phyloP scores from a whole-genome alignment of 2,888 invertebrate genomes.

The Cenopis cana region DNA sequence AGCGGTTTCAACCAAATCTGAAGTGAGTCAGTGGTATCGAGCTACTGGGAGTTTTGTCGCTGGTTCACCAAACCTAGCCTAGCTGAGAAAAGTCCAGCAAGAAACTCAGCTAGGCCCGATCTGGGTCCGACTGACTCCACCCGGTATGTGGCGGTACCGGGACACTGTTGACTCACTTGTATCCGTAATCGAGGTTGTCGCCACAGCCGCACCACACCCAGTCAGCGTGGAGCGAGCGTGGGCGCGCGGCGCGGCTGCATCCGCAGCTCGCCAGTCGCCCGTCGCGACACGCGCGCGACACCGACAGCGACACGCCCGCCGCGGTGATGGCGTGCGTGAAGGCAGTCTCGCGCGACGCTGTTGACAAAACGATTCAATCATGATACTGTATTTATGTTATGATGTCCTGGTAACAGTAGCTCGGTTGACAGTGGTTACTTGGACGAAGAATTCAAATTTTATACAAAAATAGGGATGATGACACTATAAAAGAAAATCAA shows the following conservation, averaged over 20 bases:
- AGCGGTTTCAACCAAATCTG: too few relatives aligned
- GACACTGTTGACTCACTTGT: conserved; percentile 94
- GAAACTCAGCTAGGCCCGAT: too few relatives aligned
- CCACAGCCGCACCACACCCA: conserved; percentile 99
- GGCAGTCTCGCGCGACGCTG: conserved; percentile 94
- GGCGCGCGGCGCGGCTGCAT: conserved; percentile 93
- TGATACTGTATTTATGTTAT: conserved; percentile 9
- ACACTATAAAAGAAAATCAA: too few relatives aligned
- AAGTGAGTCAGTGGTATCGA: too few relatives aligned
- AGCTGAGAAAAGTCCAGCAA: too few relatives aligned
- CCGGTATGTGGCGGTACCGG: too few relatives aligned
- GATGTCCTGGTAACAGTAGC: neutral
- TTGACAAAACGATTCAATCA: conserved; percentile 28
- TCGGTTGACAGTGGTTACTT: neutral
- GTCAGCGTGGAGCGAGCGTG: conserved; percentile 93
- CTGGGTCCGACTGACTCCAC: too few relatives aligned
- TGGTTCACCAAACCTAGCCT: too few relatives aligned
- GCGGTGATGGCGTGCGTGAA: conserved; percentile 96
- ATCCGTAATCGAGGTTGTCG: conserved; percentile 98
- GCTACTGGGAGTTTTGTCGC: too few relatives aligned
- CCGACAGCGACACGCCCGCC: conserved; percentile 94
- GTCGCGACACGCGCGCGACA: conserved; percentile 96
- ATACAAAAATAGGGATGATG: too few relatives aligned
- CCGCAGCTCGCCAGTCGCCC: conserved; percentile 96
- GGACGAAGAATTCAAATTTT: too few relatives aligned